Percentiles rank a stretch among this genome's conserved stretches.
phyloP scores from a whole-genome alignment of 2,888 invertebrate species.

The Pristionchus japonicus region DNA sequence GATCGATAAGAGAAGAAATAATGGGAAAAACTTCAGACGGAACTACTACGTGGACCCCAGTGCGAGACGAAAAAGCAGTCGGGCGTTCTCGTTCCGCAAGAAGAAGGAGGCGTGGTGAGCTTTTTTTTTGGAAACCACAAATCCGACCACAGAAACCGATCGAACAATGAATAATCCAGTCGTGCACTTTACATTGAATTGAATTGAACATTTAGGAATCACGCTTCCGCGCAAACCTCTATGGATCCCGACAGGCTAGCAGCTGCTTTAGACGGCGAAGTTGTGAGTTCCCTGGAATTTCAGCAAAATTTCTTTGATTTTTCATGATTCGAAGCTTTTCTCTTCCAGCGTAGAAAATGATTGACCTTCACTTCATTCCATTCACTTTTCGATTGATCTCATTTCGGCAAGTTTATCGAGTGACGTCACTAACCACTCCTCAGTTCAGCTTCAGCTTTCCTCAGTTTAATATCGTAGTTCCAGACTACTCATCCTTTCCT shows the following conservation, averaged over 20 bases:
- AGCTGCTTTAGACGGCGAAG: background rate
- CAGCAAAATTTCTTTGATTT: background rate
- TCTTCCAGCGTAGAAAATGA: slow-evolving; percentile 42
- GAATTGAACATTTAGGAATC: background rate
- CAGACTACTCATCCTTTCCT: background rate
- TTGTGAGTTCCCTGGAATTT: background rate
- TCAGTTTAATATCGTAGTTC: background rate
- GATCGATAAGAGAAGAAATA: background rate
- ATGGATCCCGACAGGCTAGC: slow-evolving; percentile 1
- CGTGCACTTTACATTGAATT: background rate
- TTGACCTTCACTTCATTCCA: slow-evolving; percentile 22
- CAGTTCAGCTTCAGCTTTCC: background rate
- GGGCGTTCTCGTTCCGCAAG: background rate
- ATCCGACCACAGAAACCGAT: no score
- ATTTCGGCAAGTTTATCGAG: slow-evolving; percentile 6
- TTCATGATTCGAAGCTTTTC: background rate
- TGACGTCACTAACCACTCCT: background rate
- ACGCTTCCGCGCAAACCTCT: slow-evolving; percentile 40
- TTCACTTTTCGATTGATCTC: slow-evolving; percentile 3
- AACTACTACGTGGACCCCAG: slow-evolving; percentile 39
- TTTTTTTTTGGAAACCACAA: no score
- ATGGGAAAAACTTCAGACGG: background rate
- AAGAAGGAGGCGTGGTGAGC: slow-evolving; percentile 21
- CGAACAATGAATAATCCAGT: background rate
- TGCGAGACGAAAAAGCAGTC: background rate